Conservation (phyloP, 1,140 invertebrate species). For the Portunus trituberculatus region DNA sequence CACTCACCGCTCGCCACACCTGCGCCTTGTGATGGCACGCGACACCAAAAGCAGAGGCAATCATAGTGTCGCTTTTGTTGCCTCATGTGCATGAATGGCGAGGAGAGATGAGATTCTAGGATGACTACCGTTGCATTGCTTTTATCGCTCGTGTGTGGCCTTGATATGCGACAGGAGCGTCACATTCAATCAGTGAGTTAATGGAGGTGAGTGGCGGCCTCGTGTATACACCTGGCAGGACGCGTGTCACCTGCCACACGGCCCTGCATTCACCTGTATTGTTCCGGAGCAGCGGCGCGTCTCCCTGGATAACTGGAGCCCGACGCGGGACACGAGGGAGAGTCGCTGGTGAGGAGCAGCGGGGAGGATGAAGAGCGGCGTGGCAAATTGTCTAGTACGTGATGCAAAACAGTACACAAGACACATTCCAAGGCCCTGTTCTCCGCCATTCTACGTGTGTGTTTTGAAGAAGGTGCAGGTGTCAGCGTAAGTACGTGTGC, state of each 20-base stretch:
- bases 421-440: not conserved
- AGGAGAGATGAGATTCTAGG: too few species aligned
- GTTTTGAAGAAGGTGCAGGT: not conserved
- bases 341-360: not conserved
- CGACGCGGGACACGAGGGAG: not conserved
- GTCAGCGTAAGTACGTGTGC: not conserved
- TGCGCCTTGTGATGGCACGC: too few species aligned
- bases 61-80: too few species aligned
- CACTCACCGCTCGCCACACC: too few species aligned
- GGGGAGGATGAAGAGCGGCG: not conserved
- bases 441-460: not conserved
- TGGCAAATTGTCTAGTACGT: not conserved
- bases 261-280: not conserved
- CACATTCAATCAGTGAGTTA: not conserved
- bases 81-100: too few species aligned
- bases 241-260: not conserved
- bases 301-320: not conserved
- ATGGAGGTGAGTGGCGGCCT: not conserved
- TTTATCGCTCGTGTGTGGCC: too few species aligned
- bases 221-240: not conserved
- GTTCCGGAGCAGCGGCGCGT: not conserved
- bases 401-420: not conserved
- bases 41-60: too few species aligned
- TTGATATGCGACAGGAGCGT: not conserved
- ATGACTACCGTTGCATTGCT: too few species aligned